Conservation (phyloP, 2,113 vertebrate species). For the Mus spicilegus region DNA sequence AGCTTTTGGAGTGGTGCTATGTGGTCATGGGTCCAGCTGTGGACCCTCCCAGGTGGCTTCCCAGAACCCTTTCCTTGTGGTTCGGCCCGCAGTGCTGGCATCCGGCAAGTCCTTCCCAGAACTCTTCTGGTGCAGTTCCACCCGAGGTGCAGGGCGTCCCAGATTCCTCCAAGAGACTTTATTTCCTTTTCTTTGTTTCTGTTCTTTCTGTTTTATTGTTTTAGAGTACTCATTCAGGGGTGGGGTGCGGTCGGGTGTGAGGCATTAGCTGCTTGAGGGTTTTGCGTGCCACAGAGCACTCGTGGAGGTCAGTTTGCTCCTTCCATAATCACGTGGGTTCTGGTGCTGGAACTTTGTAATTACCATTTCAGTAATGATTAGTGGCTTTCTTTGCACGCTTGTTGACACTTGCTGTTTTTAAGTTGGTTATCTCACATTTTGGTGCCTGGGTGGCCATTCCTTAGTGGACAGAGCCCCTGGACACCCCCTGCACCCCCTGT, state of each 20-base stretch:
- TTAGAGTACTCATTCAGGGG: neutral
- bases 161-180: neutral
- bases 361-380: neutral
- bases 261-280: neutral
- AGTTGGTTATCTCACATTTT: neutral
- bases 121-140: neutral
- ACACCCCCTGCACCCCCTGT: no score
- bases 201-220: neutral
- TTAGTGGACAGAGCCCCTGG: neutral
- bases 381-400: neutral
- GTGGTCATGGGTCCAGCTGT: neutral
- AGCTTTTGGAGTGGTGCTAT: neutral
- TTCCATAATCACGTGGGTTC: neutral
- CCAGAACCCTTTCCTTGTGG: neutral
- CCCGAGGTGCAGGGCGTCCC: fast-evolving
- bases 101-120: neutral
- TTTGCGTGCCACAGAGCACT: neutral
- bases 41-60: neutral
- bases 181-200: neutral
- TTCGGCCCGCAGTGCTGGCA: no score
- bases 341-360: neutral
- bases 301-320: neutral
- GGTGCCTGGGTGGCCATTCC: neutral
- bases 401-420: neutral
- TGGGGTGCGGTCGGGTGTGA: neutral